Conservation (phyloP, 2,113 vertebrate species). For the Panthera leo region DNA sequence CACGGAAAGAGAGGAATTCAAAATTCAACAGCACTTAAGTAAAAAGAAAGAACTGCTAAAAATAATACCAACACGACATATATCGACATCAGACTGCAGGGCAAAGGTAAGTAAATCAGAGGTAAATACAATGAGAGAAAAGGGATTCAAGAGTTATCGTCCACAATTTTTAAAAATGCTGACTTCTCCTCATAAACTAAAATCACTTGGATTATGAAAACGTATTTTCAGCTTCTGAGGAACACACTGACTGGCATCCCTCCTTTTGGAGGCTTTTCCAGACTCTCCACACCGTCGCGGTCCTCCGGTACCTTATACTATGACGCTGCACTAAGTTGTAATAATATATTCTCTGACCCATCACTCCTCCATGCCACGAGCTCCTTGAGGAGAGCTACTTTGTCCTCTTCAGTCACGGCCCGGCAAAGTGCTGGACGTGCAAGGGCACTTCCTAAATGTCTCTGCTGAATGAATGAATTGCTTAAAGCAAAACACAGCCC, state of each 20-base stretch:
- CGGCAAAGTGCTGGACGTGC: background rate
- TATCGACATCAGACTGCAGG: background rate
- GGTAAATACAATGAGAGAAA: slow-evolving; percentile 4
- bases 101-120: slow-evolving; percentile 5
- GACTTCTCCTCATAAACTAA: background rate
- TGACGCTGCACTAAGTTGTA: background rate
- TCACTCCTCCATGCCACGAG: background rate
- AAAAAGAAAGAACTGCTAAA: background rate
- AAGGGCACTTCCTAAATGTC: background rate
- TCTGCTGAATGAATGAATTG: background rate
- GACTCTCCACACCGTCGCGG: background rate
- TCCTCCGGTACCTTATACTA: background rate
- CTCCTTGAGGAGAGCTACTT: background rate
- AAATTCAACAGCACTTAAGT: background rate
- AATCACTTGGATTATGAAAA: background rate
- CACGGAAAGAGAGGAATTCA: background rate
- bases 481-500: background rate
- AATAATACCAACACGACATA: background rate
- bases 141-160: background rate
- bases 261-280: background rate
- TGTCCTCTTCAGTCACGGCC: background rate
- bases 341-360: background rate
- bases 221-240: background rate
- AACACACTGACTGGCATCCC: background rate
- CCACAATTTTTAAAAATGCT: background rate